These are phyloP conservation scores for Scaptomyza flava DNA, from an alignment of 2,888 invertebrate species.

Conservation along the genomic window DNA sequence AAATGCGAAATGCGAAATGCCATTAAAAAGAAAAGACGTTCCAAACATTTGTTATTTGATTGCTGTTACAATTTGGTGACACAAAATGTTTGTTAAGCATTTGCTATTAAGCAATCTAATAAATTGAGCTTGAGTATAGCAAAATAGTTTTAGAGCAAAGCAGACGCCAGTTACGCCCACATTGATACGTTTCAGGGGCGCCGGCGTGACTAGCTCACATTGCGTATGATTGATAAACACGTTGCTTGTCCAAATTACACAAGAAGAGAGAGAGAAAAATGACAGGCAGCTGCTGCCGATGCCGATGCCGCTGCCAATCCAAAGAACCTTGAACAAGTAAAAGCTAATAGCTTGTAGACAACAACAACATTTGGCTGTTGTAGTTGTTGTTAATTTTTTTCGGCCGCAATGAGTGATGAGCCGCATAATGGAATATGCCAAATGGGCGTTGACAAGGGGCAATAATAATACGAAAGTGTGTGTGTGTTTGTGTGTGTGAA, in stretches of 20 bases:
- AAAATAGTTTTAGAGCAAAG: slow-evolving; percentile 5
- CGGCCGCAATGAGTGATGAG: slow-evolving; percentile 68
- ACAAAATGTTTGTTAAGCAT: too few relatives aligned
- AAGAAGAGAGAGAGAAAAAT: slow-evolving; percentile 4
- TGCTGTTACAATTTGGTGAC: slow-evolving; percentile 1
- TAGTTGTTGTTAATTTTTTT: slow-evolving; percentile 23
- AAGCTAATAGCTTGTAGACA: slow-evolving; percentile 44
- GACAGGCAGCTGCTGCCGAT: slow-evolving; percentile 26
- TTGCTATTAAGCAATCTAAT: background rate
- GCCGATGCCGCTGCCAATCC: background rate
- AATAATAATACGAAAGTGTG: slow-evolving; percentile 28
- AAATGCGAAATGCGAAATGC: slow-evolving; percentile 15
- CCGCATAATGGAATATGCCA: slow-evolving; percentile 73
- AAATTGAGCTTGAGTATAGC: background rate
- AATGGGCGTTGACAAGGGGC: slow-evolving; percentile 69
- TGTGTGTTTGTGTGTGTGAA: slow-evolving; percentile 5
- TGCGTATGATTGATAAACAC: slow-evolving; percentile 78
- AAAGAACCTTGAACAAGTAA: slow-evolving; percentile 57
- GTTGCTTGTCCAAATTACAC: slow-evolving; percentile 62
- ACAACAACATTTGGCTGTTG: slow-evolving; percentile 30
- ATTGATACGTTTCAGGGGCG: slow-evolving; percentile 51
- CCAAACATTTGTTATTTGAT: slow-evolving; percentile 10
- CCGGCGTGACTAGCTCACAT: slow-evolving; percentile 63
- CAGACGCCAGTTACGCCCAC: slow-evolving; percentile 55
- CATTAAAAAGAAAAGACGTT: slow-evolving; percentile 8